Percentiles rank a stretch among this genome's conserved stretches.
phyloP scores from a whole-genome alignment of 2,888 invertebrate species.

The Candidula unifasciata region DNA sequence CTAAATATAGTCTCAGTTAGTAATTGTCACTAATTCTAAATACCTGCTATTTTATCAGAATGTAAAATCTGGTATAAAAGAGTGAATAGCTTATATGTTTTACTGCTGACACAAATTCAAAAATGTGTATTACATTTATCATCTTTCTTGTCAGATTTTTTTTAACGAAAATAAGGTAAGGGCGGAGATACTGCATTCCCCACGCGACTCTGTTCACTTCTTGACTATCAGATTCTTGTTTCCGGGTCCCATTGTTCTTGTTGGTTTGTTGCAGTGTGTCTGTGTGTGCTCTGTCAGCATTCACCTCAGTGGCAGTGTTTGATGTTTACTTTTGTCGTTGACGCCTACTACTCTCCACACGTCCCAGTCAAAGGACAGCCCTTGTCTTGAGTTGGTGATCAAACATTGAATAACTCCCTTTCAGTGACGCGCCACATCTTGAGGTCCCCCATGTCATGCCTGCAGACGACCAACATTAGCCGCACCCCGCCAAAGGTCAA shows the following conservation, averaged over 20 bases:
- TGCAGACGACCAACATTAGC: background rate
- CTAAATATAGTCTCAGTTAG: too few species aligned
- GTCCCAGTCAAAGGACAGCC: background rate
- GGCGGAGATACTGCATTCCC: too few species aligned
- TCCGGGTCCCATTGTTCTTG: background rate
- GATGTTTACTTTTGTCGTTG: slow-evolving; percentile 16
- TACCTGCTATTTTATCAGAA: too few species aligned
- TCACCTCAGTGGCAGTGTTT: background rate
- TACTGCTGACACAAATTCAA: too few species aligned
- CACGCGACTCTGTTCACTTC: background rate
- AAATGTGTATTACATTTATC: too few species aligned
- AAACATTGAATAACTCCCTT: background rate
- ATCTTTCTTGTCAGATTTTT: too few species aligned
- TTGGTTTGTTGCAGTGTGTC: too few species aligned
- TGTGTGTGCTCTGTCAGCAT: background rate
- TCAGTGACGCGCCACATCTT: background rate
- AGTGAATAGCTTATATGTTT: too few species aligned
- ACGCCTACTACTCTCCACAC: background rate
- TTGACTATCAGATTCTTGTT: background rate
- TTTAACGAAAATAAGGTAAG: too few species aligned
- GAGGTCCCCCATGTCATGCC: background rate
- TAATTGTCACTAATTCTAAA: too few species aligned
- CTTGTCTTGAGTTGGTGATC: background rate
- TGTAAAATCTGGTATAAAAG: too few species aligned
- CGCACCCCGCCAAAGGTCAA: background rate